Evolutionary conservation across 2,113 vertebrate genomes (phyloP).

Genomic region (Cebus imitator): DNA sequence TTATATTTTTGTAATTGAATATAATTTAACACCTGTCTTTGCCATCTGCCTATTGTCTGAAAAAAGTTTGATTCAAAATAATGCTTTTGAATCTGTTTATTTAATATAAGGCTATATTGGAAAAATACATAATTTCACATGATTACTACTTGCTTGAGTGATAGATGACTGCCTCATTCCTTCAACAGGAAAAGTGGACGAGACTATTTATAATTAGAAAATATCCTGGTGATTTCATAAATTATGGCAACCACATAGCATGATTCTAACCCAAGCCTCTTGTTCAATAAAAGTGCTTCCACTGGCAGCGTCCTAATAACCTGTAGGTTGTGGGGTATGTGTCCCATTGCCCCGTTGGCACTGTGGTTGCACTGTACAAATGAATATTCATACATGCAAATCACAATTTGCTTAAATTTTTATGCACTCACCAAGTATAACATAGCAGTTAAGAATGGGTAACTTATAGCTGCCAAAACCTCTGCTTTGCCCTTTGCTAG

Average conservation of each 20-base stretch:
- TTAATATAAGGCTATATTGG: background rate
- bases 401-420: background rate
- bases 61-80: background rate
- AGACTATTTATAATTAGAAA: background rate
- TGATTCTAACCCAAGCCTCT: background rate
- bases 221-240: background rate
- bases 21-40: background rate
- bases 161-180: background rate
- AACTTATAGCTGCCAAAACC: background rate
- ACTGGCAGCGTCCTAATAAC: background rate
- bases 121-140: background rate
- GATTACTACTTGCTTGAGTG: background rate
- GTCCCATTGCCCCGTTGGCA: background rate
- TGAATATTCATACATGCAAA: background rate
- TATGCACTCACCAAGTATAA: background rate
- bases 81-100: background rate
- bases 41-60: background rate
- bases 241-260: background rate
- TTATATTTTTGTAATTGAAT: conserved; percentile 22
- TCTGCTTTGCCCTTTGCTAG: background rate
- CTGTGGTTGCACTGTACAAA: background rate
- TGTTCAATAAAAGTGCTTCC: background rate
- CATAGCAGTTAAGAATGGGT: background rate
- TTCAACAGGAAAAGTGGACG: background rate
- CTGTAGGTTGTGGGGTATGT: accelerated